A percentile compares a stretch with the other conserved stretches of the same genome.
These are phyloP conservation scores for Acipenser transmontanus DNA, from an alignment of 2,797 vertebrate species.

Conservation along the genomic window DNA sequence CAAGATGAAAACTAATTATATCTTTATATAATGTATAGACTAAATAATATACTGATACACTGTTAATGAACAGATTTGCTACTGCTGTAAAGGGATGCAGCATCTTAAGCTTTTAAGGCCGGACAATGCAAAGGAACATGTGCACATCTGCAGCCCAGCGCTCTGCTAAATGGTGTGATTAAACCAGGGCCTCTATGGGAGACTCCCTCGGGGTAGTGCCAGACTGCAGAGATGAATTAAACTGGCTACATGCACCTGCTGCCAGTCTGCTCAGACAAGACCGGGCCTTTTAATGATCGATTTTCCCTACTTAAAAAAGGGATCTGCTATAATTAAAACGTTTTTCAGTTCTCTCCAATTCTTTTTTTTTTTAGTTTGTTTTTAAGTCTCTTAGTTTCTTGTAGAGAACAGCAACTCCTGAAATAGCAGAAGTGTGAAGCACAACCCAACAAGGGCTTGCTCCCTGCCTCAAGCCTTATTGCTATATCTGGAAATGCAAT, in stretches of 20 bases:
- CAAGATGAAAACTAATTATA: too few species aligned
- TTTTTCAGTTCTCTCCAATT: background rate
- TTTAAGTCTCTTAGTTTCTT: background rate
- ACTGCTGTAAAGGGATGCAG: too few species aligned
- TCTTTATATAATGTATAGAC: too few species aligned
- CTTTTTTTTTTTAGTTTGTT: too few species aligned
- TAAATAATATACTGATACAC: too few species aligned
- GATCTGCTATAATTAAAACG: background rate
- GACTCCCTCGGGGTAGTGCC: slow-evolving; percentile 25
- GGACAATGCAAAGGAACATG: too few species aligned
- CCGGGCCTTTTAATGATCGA: background rate
- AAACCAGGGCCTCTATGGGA: slow-evolving; percentile 35
- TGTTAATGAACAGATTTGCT: too few species aligned
- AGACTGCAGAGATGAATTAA: slow-evolving; percentile 23
- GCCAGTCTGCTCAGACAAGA: background rate
- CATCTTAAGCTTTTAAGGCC: too few species aligned
- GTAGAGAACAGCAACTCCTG: background rate
- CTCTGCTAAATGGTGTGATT: slow-evolving; percentile 35
- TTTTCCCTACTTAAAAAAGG: background rate
- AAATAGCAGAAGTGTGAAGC: too few species aligned
- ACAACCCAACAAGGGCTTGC: too few species aligned
- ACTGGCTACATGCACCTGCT: slow-evolving; percentile 28
- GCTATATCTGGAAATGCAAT: too few species aligned
- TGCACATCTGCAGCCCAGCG: slow-evolving; percentile 21
- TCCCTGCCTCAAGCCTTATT: too few species aligned